Conservation (phyloP, 2,797 vertebrate genomes). For the Acanthurus tractus region DNA sequence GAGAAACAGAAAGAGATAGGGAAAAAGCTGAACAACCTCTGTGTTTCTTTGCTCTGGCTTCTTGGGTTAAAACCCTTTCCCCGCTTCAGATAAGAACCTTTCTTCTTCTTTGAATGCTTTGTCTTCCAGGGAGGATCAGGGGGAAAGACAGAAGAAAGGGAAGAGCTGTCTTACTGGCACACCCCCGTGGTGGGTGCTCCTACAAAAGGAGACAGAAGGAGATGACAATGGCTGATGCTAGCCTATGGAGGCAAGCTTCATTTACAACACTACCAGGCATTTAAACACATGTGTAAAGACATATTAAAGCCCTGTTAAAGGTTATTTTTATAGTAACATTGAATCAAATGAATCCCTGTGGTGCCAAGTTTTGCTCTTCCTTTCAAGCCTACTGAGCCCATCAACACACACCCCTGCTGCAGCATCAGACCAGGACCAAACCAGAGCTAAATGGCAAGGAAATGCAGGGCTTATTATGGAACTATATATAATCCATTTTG, state of each 20-base stretch:
- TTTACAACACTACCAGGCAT: constrained; percentile 39
- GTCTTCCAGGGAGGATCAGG: constrained; percentile 73
- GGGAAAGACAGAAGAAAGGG: constrained; percentile 56
- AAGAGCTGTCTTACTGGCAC: constrained; percentile 63
- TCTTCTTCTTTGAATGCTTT: constrained; percentile 75
- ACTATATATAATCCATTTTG: constrained; percentile 3
- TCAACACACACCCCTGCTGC: constrained; percentile 17
- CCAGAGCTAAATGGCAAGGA: not conserved
- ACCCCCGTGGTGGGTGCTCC: constrained; percentile 65
- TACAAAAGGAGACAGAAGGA: constrained; percentile 59
- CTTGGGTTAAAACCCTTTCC: constrained; percentile 73
- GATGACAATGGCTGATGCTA: constrained; percentile 61
- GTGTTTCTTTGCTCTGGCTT: constrained; percentile 62
- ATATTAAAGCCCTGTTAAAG: constrained; percentile 42
- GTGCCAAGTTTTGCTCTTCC: constrained; percentile 23
- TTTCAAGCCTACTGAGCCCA: constrained; percentile 2
- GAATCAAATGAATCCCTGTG: constrained; percentile 28
- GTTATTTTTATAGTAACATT: constrained; percentile 11
- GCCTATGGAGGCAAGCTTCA: constrained; percentile 22
- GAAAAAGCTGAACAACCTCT: constrained; percentile 38
- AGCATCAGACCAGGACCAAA: constrained; percentile 7
- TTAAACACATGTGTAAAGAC: constrained; percentile 29
- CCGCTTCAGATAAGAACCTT: constrained; percentile 73
- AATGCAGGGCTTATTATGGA: constrained; percentile 7
- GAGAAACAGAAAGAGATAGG: not conserved